Evolutionary conservation across 2,797 vertebrate species (phyloP).

Genomic region (Sciurus carolinensis): DNA sequence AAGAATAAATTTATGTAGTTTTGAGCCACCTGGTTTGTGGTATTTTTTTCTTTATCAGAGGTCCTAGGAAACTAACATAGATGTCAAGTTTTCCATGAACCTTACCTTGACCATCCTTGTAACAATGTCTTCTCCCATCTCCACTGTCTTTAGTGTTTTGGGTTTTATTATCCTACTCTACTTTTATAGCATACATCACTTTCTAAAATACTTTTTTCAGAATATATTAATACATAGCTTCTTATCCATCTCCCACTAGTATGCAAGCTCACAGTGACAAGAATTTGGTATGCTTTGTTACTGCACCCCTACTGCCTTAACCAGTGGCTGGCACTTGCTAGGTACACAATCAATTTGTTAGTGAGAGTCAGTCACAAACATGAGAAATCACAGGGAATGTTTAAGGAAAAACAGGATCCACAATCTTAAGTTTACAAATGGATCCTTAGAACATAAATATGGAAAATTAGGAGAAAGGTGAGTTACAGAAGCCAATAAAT

Average conservation of each 20-base stretch:
- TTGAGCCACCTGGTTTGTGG: neutral
- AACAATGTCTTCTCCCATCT: neutral
- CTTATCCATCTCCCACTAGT: neutral
- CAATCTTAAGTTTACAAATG: neutral
- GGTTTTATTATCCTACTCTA: neutral
- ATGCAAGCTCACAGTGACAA: neutral
- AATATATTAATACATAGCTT: neutral
- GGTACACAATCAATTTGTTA: neutral
- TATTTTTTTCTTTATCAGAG: neutral
- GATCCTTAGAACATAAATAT: neutral
- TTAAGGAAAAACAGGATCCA: neutral
- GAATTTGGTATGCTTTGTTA: neutral
- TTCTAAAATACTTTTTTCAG: conserved; percentile 44
- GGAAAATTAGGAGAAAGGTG: neutral
- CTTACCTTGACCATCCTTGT: neutral
- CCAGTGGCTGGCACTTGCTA: neutral
- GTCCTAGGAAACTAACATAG: neutral
- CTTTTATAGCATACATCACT: conserved; percentile 24
- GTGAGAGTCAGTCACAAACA: neutral
- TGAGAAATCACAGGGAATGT: neutral
- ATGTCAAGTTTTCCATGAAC: conserved; percentile 23
- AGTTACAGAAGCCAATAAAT: neutral
- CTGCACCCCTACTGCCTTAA: neutral
- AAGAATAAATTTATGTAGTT: neutral
- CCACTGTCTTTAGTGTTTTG: neutral